Base-by-base conservation (phyloP, 2,888 invertebrate genomes). In the Abscondita cerata region DNA sequence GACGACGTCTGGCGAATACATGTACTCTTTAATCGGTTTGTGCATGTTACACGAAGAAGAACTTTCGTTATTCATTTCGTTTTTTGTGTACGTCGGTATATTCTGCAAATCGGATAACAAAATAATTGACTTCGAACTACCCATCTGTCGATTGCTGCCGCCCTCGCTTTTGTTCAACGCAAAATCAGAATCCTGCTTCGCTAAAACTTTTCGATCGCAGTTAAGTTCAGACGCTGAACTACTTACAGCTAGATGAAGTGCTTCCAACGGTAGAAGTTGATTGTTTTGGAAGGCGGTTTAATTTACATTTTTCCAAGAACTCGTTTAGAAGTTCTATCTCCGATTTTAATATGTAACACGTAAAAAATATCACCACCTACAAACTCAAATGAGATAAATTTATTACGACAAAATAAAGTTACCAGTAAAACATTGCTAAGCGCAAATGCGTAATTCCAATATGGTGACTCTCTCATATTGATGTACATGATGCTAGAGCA, bases 401-500 rank as follows among this genome's bases (percentile, higher is more conserved):
- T 41, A 13, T 13, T 41, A 3, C 15, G 6, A 15, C 9, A 15
- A 9, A 15, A 13, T 12, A 15, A 15, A 6, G 84, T 85, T 80
- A 88, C 89, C 83, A 88, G 76, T 66, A 85, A 72, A 66, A 85
- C 81, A 69, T 85, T 84, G 62, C 83, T 78, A 65, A 83, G 77
- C 67, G 85, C 83, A 76, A 87, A 85, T 70, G 86, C 81, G 75
- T 87, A 87, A 72, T 85, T 83, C 76, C 84, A 85, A 73, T 85
- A 81, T 41, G 76, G 61, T 68, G 83, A 80, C 69, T 86, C 83
- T 57, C 82, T 81, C 55, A 84, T 82, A 76, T 89, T 89, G 67
- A 88, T 83, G 78, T 87, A 88, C 70, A 86, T 80, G 60, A 89
- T 83, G 70, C 89, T 89, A 67, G 87, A 84, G 41, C 84, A 82